Base-by-base conservation (phyloP, 2,797 vertebrate genomes). In the Aldrovandia affinis region DNA sequence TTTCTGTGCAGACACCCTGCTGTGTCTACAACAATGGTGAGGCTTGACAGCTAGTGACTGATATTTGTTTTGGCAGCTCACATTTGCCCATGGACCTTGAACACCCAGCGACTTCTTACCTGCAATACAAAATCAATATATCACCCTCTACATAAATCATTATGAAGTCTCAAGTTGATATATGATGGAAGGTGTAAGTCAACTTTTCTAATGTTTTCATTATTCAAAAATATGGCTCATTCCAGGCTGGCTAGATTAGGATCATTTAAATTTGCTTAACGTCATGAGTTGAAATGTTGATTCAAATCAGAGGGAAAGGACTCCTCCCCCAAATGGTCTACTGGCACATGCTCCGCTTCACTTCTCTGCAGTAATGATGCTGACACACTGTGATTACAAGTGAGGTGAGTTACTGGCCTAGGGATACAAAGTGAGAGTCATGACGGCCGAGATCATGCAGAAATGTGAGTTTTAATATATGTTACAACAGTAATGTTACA, bases 381-480 rank as follows among this genome's bases (percentile, higher is more conserved):
- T 70, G 81, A 70, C 81, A 52, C 25, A 70, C 63, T 82, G 61
- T 70, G 63, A 65, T 82, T 82, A 70, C 39, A 70, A 36, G 81
- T 12, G 9, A 65, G 80, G 81, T 82, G 44, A 82, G 81, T 68
- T 82, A 68, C 63, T 82, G 44, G 61, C 81, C 61, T 50, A 33
- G 14, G 70, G 81, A 52, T 57, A 80, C 52, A 80, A 80, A 80
- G 54, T 30, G 54, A 80, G 78, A 54, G 78, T 55, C 50, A 15
- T 28, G 50, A 8, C 9, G 47, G n/a, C 28, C 78, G 25, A 80
- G 20, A 80, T 28, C 78, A 80, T 33, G 28, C 52, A 55, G 30
- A 80, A 30, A 80, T 42, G 33, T 75, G 78, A 55, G 28, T 18
- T 33, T 57, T 55, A 55, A 80, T 80, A 7, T 8, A 57, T 57